Base-by-base conservation (phyloP, 2,888 invertebrate species). In the Aproaerema taeniolella region DNA sequence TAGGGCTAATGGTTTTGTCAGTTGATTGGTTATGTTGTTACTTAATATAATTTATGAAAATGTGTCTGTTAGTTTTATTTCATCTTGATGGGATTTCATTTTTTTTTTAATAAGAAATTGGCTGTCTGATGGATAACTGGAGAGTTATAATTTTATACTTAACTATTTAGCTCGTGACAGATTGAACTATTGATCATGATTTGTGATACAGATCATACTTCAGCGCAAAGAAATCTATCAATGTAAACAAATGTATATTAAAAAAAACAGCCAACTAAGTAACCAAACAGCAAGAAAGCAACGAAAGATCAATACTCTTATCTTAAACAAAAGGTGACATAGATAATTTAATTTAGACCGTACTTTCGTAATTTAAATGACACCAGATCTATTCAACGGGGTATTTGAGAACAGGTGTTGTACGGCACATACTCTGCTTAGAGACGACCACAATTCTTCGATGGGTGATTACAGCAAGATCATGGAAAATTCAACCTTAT, bases 351-450 rank as follows among this genome's bases (percentile, higher is more conserved):
- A 42, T 30, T 38, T 38, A 33, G 33, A 33, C 26, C 31, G 11
- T 34, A 34, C 13, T 47, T 47, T 50, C 44, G 45, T 46, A 50
- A 50, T 35, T n/a, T n/a, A n/a, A 43, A 33, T 13, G 20, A 36
- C 15, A 37, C 8, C n/a, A n/a, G n/a, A 31, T 20, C 29, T 12
- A 10, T 37, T 37, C 29, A 37, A 37, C 9, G 13, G 26, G 33
- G 13, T 32, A 8, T 33, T 9, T 41, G 41, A 41, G 43, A 58
- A 60, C 60, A 61, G 58, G 62, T 61, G 61, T 61, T 50, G 49
- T 49, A 50, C 8, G 20, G 4, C 20, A 4, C 4, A 20, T 20
- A 4, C 5, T 20, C 20, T 20, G 20, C 20, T 20, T 20, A 6
- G 8, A n/a, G n/a, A n/a, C n/a, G n/a, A n/a, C n/a, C n/a, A n/a